Evolutionary conservation across 2,888 invertebrate genomes (phyloP).

Genomic region (Cotesia congregata): DNA sequence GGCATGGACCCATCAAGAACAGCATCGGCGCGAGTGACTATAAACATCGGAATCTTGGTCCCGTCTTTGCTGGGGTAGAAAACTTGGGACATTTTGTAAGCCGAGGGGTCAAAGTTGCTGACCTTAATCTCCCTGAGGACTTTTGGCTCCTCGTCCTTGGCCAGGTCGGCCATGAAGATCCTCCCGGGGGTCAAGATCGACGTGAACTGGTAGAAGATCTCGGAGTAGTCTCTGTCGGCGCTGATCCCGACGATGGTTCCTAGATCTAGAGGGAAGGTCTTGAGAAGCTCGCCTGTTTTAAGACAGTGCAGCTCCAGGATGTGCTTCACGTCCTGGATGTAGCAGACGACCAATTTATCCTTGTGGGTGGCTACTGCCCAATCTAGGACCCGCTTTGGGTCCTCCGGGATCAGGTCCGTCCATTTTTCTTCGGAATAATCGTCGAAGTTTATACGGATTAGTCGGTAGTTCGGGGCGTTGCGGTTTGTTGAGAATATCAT

Average conservation of each 20-base stretch:
- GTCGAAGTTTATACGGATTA: slow-evolving; percentile 86
- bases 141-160: slow-evolving; percentile 72
- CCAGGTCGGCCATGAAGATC: slow-evolving; percentile 90
- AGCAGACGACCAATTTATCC: slow-evolving; percentile 89
- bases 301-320: slow-evolving; percentile 86
- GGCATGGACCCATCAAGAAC: slow-evolving; percentile 81
- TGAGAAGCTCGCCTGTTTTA: slow-evolving; percentile 79
- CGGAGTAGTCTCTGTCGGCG: slow-evolving; percentile 86
- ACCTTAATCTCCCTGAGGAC: slow-evolving; percentile 86
- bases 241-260: slow-evolving; percentile 89
- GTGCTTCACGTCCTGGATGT: slow-evolving; percentile 95
- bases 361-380: slow-evolving; percentile 88
- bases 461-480: slow-evolving; percentile 91
- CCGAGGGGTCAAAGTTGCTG: slow-evolving; percentile 82
- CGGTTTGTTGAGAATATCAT: slow-evolving; percentile 94
- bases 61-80: slow-evolving; percentile 95
- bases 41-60: slow-evolving; percentile 96
- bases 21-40: slow-evolving; percentile 71
- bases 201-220: slow-evolving; percentile 94
- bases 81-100: slow-evolving; percentile 89
- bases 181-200: slow-evolving; percentile 93
- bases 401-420: slow-evolving; percentile 86
- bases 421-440: slow-evolving; percentile 83
- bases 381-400: slow-evolving; percentile 89
- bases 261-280: slow-evolving; percentile 85